Conservation (phyloP, 2,797 vertebrate genomes). For the Decapterus maruadsi region DNA sequence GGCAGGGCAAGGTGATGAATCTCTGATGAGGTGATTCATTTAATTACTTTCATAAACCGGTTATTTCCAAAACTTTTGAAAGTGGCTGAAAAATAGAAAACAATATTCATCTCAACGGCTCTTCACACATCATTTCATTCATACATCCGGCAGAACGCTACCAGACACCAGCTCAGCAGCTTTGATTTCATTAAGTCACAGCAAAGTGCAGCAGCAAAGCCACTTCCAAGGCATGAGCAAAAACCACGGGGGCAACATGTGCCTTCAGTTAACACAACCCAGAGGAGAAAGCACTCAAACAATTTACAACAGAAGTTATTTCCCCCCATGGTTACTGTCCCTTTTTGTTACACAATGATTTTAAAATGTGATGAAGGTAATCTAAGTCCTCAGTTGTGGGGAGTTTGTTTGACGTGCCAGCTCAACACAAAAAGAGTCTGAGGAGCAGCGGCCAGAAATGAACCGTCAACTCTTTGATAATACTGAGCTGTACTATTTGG, state of each 20-base stretch:
- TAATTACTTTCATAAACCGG: too few relatives aligned
- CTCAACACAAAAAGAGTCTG: not conserved
- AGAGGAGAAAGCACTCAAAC: not conserved
- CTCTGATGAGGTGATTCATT: too few relatives aligned
- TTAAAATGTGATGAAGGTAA: not conserved
- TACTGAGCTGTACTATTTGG: too few relatives aligned
- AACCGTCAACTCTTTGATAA: not conserved
- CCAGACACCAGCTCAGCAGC: not conserved
- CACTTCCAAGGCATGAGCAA: not conserved
- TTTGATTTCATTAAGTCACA: not conserved
- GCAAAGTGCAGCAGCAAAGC: not conserved
- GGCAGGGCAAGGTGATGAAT: too few relatives aligned
- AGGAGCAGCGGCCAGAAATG: not conserved
- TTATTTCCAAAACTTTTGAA: too few relatives aligned
- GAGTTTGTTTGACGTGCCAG: not conserved
- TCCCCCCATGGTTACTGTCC: too few relatives aligned
- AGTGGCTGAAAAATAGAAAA: not conserved
- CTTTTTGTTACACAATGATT: not conserved
- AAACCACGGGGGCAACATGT: conserved; percentile 10
- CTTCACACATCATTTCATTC: not conserved
- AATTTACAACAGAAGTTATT: not conserved
- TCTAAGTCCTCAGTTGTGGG: too few relatives aligned
- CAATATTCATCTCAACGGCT: not conserved
- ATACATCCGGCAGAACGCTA: not conserved
- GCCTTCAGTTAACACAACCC: not conserved